Evolutionary conservation across 1,140 invertebrate genomes (phyloP).

Genomic region (Xylocopa sonorina): DNA sequence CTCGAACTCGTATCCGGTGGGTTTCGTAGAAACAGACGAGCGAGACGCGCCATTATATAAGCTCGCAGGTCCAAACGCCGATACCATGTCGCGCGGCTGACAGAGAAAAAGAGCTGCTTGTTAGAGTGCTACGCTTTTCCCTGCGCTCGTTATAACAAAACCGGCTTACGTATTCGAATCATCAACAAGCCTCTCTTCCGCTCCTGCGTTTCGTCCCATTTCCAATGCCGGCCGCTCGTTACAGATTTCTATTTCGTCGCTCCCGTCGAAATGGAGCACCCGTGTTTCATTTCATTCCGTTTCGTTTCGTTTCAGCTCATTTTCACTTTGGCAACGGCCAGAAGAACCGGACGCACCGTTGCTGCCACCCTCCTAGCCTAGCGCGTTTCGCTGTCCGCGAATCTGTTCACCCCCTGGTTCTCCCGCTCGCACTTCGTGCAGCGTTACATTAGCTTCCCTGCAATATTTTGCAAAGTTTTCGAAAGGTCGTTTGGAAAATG

Average conservation of each 20-base stretch:
- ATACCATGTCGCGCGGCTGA: background rate
- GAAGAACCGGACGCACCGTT: background rate
- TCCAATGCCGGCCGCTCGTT: slow-evolving; percentile 1
- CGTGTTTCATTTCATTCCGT: slow-evolving; percentile 32
- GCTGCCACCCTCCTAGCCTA: background rate
- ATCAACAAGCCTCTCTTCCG: background rate
- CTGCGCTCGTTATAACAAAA: slow-evolving; percentile 31
- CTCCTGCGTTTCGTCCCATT: slow-evolving; percentile 16
- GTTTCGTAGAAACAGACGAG: background rate
- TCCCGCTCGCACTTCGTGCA: background rate
- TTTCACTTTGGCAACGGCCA: slow-evolving; percentile 27
- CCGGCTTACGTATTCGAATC: slow-evolving; percentile 24
- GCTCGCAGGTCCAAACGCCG: background rate
- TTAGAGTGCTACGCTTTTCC: slow-evolving; percentile 23
- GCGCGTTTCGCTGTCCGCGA: background rate
- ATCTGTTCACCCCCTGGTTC: background rate
- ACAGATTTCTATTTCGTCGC: slow-evolving; percentile 31
- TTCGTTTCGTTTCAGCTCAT: no score
- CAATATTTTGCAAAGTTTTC: background rate
- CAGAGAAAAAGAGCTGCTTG: slow-evolving; percentile 10
- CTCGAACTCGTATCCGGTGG: no score
- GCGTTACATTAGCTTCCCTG: background rate
- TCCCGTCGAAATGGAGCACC: slow-evolving; percentile 2
- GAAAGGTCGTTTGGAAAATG: background rate
- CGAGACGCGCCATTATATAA: background rate